These are phyloP conservation scores for Melieria crassipennis DNA, from an alignment of 2,888 invertebrate genomes.

Conservation along the genomic window DNA sequence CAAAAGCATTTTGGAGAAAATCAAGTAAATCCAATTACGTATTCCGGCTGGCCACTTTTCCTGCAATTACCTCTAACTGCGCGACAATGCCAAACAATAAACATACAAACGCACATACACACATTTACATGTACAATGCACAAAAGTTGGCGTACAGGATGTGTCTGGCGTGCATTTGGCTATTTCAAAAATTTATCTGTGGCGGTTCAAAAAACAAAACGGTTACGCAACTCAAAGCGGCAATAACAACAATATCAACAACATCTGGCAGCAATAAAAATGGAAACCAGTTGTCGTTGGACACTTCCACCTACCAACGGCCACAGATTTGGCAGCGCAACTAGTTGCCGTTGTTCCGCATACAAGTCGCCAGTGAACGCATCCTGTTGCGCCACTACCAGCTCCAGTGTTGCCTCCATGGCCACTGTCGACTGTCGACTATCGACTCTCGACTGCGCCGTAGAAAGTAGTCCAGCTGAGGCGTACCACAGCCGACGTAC, in stretches of 20 bases:
- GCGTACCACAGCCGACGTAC: background rate
- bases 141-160: too few relatives aligned
- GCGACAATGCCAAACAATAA: background rate
- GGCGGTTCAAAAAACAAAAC: background rate
- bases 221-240: constrained; percentile 21
- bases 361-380: too few relatives aligned
- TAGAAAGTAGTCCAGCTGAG: background rate
- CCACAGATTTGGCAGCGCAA: constrained; percentile 6
- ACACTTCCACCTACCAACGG: background rate
- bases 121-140: too few relatives aligned
- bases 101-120: too few relatives aligned
- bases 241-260: background rate
- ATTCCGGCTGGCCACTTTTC: constrained; percentile 18
- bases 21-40: constrained; percentile 21
- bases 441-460: too few relatives aligned
- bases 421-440: too few relatives aligned
- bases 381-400: too few relatives aligned
- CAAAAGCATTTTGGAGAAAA: background rate
- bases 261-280: background rate
- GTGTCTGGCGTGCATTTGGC: background rate
- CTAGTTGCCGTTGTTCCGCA: background rate
- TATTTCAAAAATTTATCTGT: constrained; percentile 24
- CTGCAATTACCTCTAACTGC: constrained; percentile 19
- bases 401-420: too few relatives aligned
- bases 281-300: background rate